Conservation (phyloP, 1,140 invertebrate genomes). For the Panulirus ornatus region DNA sequence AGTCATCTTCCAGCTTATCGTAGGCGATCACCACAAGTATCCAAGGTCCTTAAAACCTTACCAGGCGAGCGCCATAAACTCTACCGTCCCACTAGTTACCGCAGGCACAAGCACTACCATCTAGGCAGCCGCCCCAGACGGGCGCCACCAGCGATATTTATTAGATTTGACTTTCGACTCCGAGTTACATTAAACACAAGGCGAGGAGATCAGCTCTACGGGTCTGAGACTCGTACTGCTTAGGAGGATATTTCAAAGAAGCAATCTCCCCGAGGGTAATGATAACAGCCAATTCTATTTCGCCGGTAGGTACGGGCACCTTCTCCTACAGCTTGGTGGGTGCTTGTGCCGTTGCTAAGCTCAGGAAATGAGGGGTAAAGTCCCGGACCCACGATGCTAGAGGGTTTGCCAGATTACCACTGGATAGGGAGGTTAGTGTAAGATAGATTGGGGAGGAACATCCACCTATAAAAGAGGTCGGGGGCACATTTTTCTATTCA, state of each 20-base stretch:
- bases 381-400: too few species aligned
- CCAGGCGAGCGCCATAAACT: too few species aligned
- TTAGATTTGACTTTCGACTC: not conserved
- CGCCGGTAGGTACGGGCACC: not conserved
- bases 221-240: conserved; percentile 5
- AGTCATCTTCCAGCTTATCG: too few species aligned
- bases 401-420: too few species aligned
- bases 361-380: not conserved
- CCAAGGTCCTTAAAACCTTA: too few species aligned
- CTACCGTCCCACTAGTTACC: too few species aligned
- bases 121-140: not conserved
- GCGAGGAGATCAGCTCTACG: not conserved
- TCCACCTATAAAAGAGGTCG: too few species aligned
- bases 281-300: conserved; percentile 12
- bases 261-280: conserved; percentile 27
- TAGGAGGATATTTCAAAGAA: not conserved
- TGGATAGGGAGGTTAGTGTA: too few species aligned
- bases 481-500: too few species aligned
- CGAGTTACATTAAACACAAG: conserved; percentile 5
- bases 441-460: too few species aligned
- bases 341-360: not conserved
- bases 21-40: too few species aligned
- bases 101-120: not conserved
- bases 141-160: not conserved
- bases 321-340: not conserved